These are phyloP conservation scores for Megalopta genalis DNA, from an alignment of 1,140 invertebrate species.

Conservation along the genomic window DNA sequence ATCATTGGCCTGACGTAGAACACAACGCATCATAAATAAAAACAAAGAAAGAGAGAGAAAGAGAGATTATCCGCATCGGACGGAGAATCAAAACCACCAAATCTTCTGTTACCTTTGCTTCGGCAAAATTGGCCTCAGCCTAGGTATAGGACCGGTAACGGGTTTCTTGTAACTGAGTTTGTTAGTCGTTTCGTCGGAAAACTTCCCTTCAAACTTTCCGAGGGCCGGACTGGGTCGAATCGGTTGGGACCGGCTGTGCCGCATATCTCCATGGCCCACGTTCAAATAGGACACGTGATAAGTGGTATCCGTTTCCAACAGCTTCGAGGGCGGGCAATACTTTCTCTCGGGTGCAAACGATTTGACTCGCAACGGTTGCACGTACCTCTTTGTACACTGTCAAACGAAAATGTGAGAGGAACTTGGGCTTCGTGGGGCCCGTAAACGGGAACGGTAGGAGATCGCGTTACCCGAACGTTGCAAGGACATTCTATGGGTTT, in stretches of 20 bases:
- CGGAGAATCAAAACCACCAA: background rate
- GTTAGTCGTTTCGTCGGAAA: slow-evolving; percentile 70
- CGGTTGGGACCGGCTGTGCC: slow-evolving; percentile 62
- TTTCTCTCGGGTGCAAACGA: slow-evolving; percentile 79
- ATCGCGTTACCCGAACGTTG: slow-evolving; percentile 55
- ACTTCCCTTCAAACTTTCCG: slow-evolving; percentile 64
- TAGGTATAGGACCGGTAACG: slow-evolving; percentile 62
- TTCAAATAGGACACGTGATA: slow-evolving; percentile 82
- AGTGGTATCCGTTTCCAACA: slow-evolving; percentile 81
- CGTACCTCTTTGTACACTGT: slow-evolving; percentile 78
- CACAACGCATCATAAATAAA: background rate
- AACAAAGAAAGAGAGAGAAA: slow-evolving; percentile 22
- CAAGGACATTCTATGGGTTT: slow-evolving; percentile 43
- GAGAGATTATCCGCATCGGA: background rate
- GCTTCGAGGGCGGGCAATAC: slow-evolving; percentile 78
- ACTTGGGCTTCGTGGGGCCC: no score
- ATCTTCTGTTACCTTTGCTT: slow-evolving; percentile 60
- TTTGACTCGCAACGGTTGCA: slow-evolving; percentile 81
- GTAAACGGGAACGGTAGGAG: no score
- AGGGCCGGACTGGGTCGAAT: slow-evolving; percentile 73
- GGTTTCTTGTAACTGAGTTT: slow-evolving; percentile 67
- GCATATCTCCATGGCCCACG: slow-evolving; percentile 66
- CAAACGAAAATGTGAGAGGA: no score
- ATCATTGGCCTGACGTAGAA: slow-evolving; percentile 31
- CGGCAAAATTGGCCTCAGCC: slow-evolving; percentile 69